Conservation (phyloP, 2,113 vertebrate genomes). For the Hyperopisus bebe region DNA sequence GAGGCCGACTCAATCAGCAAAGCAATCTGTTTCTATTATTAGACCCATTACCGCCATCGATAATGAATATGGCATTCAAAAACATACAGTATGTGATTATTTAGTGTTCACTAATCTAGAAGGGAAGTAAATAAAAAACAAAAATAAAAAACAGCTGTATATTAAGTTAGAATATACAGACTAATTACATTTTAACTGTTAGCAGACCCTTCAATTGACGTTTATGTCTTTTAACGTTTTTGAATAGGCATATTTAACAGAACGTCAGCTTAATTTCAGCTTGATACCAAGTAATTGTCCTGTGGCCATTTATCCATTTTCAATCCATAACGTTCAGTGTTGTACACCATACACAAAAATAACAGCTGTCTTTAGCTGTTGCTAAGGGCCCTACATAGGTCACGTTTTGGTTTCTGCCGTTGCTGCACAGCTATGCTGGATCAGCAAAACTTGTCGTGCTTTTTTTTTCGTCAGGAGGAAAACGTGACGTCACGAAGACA, state of each 20-base stretch:
- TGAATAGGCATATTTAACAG: neutral
- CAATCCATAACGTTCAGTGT: neutral
- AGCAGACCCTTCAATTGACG: neutral
- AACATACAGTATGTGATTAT: neutral
- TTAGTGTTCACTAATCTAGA: neutral
- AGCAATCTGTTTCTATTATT: conserved; percentile 64
- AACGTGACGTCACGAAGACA: neutral
- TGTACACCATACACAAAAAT: neutral
- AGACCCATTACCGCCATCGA: conserved; percentile 43
- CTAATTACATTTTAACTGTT: neutral
- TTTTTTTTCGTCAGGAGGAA: neutral
- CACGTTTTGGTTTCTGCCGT: neutral
- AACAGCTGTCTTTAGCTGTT: neutral
- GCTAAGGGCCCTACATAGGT: neutral
- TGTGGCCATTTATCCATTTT: neutral
- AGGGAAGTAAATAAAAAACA: neutral
- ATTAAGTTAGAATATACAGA: neutral
- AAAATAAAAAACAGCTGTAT: neutral
- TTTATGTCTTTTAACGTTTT: neutral
- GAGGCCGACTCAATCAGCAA: conserved; percentile 50
- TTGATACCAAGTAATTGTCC: neutral
- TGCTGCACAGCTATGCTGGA: neutral
- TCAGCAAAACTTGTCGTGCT: neutral
- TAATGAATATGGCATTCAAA: conserved; percentile 30
- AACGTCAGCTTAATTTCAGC: neutral